Evolutionary conservation across 2,797 vertebrate genomes (phyloP), one percentile per base, ranked within the genome.

Genomic region (Nyctalus aviator): DNA sequence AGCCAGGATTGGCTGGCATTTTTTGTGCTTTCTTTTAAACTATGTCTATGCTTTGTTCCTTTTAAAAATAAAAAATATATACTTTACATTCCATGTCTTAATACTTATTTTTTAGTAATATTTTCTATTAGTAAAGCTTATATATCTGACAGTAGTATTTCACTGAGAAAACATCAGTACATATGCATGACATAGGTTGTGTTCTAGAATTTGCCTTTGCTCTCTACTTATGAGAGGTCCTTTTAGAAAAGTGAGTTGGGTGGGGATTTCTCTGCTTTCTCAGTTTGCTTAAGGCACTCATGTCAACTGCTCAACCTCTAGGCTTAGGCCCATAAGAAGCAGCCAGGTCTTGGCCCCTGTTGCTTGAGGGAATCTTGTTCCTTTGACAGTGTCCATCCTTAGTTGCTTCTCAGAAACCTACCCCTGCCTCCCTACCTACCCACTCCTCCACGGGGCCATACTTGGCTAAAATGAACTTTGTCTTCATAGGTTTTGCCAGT

Each of bases 171-270:
- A 77, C 2, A 20, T 90, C 27, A 83, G n/a, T 53, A 83, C 0
- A 14, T 72, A 53, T 57, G 7, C 59, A 10, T 18, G n/a, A 27
- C 32, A 59, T 3, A 55, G 50, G 13, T 48, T 84, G 18, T 79
- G 12, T 83, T 94, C 44, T 44, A 77, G 37, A 95, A 82, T 93
- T 92, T 94, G 18, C 41, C 81, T 87, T 85, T 53, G 23, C 18
- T 93, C 1, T 53, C 27, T 5, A 78, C 4, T 50, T 66, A 81
- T 78, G 14, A 68, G 82, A 68, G 25, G 30, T 89, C 15, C 12
- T 76, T 90, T 75, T 79, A 21, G 44, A 94, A 91, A 64, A 10
- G 3, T 73, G 32, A 53, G 2, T 41, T 64, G 27, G 20, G 14
- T 71, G 30, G 15, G 27, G 50, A 91, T 78, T 92, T 27, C 55